These are phyloP conservation scores for Anoura caudifer DNA, from an alignment of 2,113 vertebrate genomes.

Conservation along the genomic window DNA sequence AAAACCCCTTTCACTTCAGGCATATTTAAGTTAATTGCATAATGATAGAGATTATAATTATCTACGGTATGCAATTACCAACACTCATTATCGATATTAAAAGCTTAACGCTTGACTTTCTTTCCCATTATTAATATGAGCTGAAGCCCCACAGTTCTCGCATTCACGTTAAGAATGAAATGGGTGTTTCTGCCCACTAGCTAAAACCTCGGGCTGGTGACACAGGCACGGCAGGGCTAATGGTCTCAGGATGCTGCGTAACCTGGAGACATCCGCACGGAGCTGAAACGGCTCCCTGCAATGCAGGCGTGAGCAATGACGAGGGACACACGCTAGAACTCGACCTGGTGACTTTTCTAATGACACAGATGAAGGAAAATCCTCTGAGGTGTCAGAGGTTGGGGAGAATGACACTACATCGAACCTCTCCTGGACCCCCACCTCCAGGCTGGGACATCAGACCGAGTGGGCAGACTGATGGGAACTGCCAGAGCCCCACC, in stretches of 20 bases:
- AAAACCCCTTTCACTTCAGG: neutral
- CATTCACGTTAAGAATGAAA: neutral
- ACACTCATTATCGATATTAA: slow-evolving; percentile 11
- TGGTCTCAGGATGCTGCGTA: neutral
- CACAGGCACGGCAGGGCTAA: neutral
- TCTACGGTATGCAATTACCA: neutral
- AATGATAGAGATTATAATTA: slow-evolving; percentile 15
- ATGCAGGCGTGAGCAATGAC: neutral
- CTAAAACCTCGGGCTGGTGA: neutral
- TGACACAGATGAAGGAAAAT: neutral
- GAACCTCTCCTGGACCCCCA: neutral
- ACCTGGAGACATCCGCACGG: neutral
- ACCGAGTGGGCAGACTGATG: neutral
- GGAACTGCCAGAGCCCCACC: neutral
- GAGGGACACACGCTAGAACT: neutral
- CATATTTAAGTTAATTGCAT: neutral
- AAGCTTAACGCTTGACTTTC: neutral
- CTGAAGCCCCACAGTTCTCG: neutral
- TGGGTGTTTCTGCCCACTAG: neutral
- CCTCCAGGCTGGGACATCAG: neutral
- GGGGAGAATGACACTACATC: neutral
- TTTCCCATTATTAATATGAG: neutral
- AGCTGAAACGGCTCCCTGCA: neutral
- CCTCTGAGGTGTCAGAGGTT: neutral
- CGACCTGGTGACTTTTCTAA: neutral